A percentile compares a stretch with the other conserved stretches of the same genome.
Conservation (phyloP, 2,797 vertebrate species). For the Rhynchonycteris naso region DNA sequence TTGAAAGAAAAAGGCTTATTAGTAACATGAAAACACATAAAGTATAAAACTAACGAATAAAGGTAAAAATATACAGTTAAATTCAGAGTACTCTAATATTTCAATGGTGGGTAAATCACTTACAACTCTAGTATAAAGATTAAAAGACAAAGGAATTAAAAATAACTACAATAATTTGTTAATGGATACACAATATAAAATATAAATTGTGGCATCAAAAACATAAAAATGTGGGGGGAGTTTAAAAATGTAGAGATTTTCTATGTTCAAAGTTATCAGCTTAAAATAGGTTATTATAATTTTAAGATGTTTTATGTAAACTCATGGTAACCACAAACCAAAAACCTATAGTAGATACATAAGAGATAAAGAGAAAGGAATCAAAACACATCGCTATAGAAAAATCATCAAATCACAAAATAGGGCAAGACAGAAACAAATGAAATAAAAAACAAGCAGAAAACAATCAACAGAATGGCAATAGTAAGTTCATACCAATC, state of each 20-base stretch:
- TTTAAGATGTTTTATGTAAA: neutral
- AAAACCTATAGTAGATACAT: neutral
- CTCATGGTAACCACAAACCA: neutral
- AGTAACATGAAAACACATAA: neutral
- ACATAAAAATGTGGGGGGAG: too few relatives aligned
- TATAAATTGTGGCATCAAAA: neutral
- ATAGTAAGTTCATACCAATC: neutral
- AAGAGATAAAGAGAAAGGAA: neutral
- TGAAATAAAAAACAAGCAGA: neutral
- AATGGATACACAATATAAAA: neutral
- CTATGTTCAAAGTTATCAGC: neutral
- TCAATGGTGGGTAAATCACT: neutral
- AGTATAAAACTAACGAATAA: neutral
- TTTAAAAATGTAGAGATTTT: neutral
- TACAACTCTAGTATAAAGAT: neutral
- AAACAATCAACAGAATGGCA: neutral
- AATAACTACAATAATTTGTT: neutral
- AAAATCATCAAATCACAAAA: neutral
- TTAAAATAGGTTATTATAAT: neutral
- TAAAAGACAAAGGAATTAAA: neutral
- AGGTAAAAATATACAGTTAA: neutral
- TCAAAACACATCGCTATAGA: neutral
- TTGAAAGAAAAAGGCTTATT: neutral
- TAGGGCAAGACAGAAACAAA: neutral
- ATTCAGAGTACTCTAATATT: slow-evolving; percentile 15